Conservation (phyloP, 2,888 invertebrate genomes). For the Zhengitettix transpicula region DNA sequence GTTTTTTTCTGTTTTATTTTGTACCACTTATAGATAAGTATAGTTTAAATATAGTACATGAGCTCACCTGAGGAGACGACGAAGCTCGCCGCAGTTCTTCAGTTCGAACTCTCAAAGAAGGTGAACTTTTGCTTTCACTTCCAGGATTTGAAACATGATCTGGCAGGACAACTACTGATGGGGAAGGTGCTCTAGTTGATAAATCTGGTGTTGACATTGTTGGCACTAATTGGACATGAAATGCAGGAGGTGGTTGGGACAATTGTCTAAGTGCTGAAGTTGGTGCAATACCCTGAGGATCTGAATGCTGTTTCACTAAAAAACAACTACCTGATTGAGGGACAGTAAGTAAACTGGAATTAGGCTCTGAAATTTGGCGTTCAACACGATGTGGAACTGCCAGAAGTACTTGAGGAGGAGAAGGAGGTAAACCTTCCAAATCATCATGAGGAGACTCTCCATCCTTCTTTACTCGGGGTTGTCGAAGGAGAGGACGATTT, state of each 20-base stretch:
- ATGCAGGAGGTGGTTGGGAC: constrained; percentile 27
- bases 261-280: constrained; percentile 27
- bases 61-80: constrained; percentile 41
- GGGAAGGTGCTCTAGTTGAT: not conserved
- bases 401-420: constrained; percentile 25
- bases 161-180: not conserved
- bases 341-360: constrained; percentile 29
- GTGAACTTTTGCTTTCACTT: not conserved
- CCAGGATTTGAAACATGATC: not conserved
- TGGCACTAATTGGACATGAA: constrained; percentile 8
- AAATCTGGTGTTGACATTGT: not conserved
- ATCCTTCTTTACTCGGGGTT: constrained; percentile 48
- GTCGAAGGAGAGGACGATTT: constrained; percentile 41
- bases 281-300: constrained; percentile 40
- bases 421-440: constrained; percentile 17
- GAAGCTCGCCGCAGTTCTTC: constrained; percentile 42
- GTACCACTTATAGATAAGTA: too few relatives aligned
- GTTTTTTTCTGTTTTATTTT: too few relatives aligned
- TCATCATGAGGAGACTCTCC: constrained; percentile 32
- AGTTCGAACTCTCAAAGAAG: constrained; percentile 19
- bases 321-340: constrained; percentile 32
- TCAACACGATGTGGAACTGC: constrained; percentile 26
- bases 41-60: not conserved
- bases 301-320: constrained; percentile 48
- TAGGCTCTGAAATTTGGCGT: constrained; percentile 25